Evolutionary conservation across 2,797 vertebrate species (phyloP).

Genomic region (Poeciliopsis presidionis): DNA sequence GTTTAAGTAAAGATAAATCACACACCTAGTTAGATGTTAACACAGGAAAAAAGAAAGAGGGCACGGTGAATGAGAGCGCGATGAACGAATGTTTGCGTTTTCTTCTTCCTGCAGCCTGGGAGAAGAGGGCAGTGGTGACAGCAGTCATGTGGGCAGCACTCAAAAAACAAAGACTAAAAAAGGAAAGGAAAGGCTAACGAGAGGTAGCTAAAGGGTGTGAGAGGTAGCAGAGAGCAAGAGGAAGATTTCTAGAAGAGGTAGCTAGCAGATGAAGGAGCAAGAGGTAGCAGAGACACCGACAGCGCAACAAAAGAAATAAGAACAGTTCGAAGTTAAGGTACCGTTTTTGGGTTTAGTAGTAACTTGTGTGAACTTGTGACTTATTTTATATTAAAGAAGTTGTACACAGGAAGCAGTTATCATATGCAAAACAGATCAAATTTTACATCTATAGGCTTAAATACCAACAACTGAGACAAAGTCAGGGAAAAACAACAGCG

Average conservation of each 20-base stretch:
- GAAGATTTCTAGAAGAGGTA: slow-evolving; percentile 78
- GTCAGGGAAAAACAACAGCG: not conserved
- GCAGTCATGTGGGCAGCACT: slow-evolving; percentile 76
- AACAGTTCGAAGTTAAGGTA: slow-evolving; percentile 11
- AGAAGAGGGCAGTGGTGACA: slow-evolving; percentile 67
- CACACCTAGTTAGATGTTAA: slow-evolving; percentile 54
- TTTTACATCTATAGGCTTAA: not conserved
- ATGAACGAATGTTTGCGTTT: slow-evolving; percentile 33
- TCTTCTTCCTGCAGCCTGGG: slow-evolving; percentile 45
- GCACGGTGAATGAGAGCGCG: slow-evolving; percentile 21
- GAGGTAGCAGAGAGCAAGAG: slow-evolving; percentile 72
- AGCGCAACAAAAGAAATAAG: slow-evolving; percentile 38
- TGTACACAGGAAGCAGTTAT: not conserved
- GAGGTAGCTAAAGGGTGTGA: slow-evolving; percentile 72
- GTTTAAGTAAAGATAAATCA: slow-evolving; percentile 63
- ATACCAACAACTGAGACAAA: not conserved
- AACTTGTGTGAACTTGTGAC: slow-evolving; percentile 4
- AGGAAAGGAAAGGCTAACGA: slow-evolving; percentile 27
- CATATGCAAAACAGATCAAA: not conserved
- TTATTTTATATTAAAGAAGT: not conserved
- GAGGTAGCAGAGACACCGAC: slow-evolving; percentile 75
- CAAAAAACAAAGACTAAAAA: slow-evolving; percentile 8
- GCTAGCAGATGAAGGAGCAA: slow-evolving; percentile 69
- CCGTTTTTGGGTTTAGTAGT: not conserved
- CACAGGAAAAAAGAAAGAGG: not conserved